These are phyloP conservation scores for Sebastes cheni DNA, from an alignment of 2,797 vertebrate genomes.

Conservation along the genomic window DNA sequence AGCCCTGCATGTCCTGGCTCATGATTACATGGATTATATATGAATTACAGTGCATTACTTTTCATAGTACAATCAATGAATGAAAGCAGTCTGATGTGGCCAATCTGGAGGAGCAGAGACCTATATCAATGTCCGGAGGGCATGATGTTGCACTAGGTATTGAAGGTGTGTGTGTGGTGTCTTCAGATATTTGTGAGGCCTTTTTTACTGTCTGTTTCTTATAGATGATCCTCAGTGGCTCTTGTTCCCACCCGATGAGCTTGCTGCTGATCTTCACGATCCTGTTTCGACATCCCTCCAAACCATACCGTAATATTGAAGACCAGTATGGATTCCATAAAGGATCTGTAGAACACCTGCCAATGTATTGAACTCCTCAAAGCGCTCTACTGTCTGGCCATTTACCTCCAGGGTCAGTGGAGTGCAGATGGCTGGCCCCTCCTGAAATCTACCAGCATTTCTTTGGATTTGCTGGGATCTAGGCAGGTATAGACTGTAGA, in stretches of 20 bases:
- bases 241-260: neutral
- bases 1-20: no score
- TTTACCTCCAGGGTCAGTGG: no score
- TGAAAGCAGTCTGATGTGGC: no score
- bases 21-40: no score
- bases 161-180: neutral
- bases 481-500: no score
- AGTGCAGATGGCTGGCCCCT: no score
- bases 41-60: no score
- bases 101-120: neutral
- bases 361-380: no score
- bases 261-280: neutral
- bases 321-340: neutral
- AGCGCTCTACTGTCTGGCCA: no score
- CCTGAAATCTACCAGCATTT: no score
- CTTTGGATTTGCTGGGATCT: no score
- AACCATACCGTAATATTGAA: neutral
- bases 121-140: neutral
- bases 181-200: neutral
- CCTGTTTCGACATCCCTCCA: neutral
- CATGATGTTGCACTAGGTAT: neutral
- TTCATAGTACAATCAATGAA: no score
- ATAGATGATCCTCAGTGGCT: neutral
- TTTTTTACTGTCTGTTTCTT: neutral
- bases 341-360: neutral